phyloP scores from a whole-genome alignment of 2,888 invertebrate genomes.

The Chaitophorus viminalis region DNA sequence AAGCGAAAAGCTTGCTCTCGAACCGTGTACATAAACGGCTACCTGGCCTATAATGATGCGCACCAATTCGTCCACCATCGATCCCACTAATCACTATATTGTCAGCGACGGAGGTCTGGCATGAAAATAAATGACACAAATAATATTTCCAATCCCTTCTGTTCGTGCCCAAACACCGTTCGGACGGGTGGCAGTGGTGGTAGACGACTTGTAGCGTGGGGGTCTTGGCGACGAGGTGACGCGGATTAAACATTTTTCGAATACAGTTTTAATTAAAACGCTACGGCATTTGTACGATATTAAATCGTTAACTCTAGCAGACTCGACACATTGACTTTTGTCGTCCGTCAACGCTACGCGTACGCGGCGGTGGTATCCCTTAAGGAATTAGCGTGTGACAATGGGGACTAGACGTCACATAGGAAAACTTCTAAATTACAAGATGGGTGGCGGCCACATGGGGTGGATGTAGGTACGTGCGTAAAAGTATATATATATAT shows the following conservation, averaged over 20 bases:
- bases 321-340: background rate
- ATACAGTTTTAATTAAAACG: conserved; percentile 27
- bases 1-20: background rate
- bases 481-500: too few species aligned
- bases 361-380: background rate
- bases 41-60: background rate
- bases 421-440: conserved; percentile 5
- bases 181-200: background rate
- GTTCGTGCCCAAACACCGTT: background rate
- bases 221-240: background rate
- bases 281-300: background rate
- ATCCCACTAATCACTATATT: too few species aligned
- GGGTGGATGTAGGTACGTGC: background rate
- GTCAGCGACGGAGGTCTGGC: too few species aligned
- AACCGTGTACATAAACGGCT: background rate
- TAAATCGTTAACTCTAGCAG: background rate
- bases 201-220: background rate
- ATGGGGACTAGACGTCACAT: background rate
- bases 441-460: background rate
- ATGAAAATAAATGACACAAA: too few species aligned
- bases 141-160: background rate
- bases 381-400: background rate
- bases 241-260: conserved; percentile 2
- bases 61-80: background rate
- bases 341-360: background rate